Percentiles rank a stretch among this genome's conserved stretches.
Conservation (phyloP, 2,797 vertebrate species). For the Salarias fasciatus region DNA sequence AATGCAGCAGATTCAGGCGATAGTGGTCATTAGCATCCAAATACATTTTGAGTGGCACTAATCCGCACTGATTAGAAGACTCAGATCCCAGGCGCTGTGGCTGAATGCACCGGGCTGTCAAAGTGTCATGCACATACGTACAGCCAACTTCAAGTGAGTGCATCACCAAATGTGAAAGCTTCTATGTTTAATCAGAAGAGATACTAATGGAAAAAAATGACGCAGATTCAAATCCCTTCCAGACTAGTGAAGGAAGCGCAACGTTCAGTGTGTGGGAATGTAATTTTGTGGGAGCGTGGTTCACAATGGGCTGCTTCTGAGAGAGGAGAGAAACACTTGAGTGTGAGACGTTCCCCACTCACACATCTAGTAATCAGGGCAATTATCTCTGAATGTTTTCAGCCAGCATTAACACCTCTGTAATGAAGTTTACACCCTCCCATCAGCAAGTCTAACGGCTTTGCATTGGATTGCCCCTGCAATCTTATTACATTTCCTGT, state of each 20-base stretch:
- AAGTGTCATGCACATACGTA: neutral
- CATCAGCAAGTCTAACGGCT: constrained; percentile 33
- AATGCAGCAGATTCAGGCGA: neutral
- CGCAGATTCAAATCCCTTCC: neutral
- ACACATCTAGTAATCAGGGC: constrained; percentile 66
- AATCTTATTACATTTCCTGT: constrained; percentile 41
- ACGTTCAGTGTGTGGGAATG: constrained; percentile 39
- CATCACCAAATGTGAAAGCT: neutral
- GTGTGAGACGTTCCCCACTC: constrained; percentile 62
- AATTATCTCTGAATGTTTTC: constrained; percentile 62
- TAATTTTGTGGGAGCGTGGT: constrained; percentile 16
- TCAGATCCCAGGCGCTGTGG: constrained; percentile 8
- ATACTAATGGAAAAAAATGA: neutral
- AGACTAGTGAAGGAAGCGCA: constrained; percentile 1
- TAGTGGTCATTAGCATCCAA: neutral
- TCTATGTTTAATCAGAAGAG: too few relatives aligned
- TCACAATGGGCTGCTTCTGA: constrained; percentile 45
- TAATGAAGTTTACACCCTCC: constrained; percentile 71
- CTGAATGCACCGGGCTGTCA: constrained; percentile 3
- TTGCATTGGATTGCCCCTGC: constrained; percentile 27
- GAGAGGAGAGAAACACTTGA: constrained; percentile 22
- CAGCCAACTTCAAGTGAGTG: neutral
- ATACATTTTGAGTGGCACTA: constrained; percentile 6
- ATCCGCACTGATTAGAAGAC: constrained; percentile 29
- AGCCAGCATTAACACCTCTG: constrained; percentile 54